A percentile compares a stretch with the other conserved stretches of the same genome.
phyloP scores from a whole-genome alignment of 2,113 vertebrate genomes.

The Ranitomeya imitator region DNA sequence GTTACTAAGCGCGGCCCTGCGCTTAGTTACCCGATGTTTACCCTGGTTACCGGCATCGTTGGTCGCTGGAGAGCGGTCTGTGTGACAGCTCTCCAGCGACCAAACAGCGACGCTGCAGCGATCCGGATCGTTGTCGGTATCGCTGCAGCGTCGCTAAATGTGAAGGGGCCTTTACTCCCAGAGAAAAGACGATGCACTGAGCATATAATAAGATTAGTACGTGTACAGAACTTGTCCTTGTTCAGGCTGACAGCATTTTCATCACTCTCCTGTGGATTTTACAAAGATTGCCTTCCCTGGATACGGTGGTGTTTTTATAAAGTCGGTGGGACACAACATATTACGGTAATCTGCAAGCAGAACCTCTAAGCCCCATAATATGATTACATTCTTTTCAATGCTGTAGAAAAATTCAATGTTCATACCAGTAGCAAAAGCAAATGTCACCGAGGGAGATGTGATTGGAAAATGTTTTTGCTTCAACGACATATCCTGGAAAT shows the following conservation, averaged over 20 bases:
- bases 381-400: constrained; percentile 60
- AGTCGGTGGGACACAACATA: constrained; percentile 59
- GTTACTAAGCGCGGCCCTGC: too few species aligned
- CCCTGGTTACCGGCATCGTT: too few species aligned
- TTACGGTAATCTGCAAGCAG: constrained; percentile 61
- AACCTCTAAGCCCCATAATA: constrained; percentile 63
- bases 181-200: constrained; percentile 69
- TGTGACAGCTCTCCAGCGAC: too few species aligned
- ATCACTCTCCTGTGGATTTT: constrained; percentile 71
- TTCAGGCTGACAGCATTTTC: constrained; percentile 73
- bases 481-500: constrained; percentile 4
- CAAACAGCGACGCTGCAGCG: too few species aligned
- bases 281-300: constrained; percentile 69
- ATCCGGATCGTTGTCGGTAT: too few species aligned
- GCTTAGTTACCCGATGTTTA: too few species aligned
- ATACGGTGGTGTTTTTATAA: constrained; percentile 68
- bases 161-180: too few species aligned
- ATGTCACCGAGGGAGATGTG: constrained; percentile 22
- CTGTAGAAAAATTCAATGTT: constrained; percentile 12
- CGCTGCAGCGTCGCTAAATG: too few species aligned
- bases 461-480: constrained; percentile 17
- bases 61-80: too few species aligned
- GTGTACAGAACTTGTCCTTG: constrained; percentile 69
- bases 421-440: constrained; percentile 12
- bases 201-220: constrained; percentile 72